Evolutionary conservation across 2,888 invertebrate genomes (phyloP).

Genomic region (Lepidonotus clava): DNA sequence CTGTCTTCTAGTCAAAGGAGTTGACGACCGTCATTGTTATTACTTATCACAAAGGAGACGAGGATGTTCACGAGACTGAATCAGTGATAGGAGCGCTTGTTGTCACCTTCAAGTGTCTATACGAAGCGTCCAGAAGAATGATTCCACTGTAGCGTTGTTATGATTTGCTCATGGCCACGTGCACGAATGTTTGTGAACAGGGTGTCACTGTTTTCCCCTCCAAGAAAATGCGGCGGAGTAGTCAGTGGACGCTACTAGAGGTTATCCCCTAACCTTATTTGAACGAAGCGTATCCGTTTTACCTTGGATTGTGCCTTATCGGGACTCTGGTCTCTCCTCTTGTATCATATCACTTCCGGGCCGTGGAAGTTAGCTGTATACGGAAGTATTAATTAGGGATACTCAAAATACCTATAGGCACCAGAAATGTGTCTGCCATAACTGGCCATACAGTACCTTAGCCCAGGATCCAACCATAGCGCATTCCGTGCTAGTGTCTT

Average conservation of each 20-base stretch:
- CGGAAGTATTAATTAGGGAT: not conserved
- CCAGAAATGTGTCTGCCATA: not conserved
- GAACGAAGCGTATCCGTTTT: not conserved
- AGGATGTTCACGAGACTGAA: not conserved
- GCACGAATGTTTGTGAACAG: not conserved
- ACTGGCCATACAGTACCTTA: not conserved
- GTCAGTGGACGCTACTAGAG: not conserved
- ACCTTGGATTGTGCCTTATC: not conserved
- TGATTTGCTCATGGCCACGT: not conserved
- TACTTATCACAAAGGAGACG: not conserved
- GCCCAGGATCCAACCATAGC: not conserved
- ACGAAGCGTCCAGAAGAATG: not conserved
- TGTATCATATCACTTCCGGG: not conserved
- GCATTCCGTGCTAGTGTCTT: not conserved
- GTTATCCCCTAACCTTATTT: too few species aligned
- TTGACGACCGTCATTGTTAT: not conserved
- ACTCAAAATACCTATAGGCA: not conserved
- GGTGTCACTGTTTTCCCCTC: not conserved
- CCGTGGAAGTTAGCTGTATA: slow-evolving; percentile 30
- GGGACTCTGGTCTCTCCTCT: not conserved
- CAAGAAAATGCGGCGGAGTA: not conserved
- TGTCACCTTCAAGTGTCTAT: not conserved
- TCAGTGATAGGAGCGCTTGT: not conserved
- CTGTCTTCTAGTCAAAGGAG: not conserved
- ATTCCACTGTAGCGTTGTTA: not conserved